These are phyloP conservation scores for Pollachius pollachius DNA, from an alignment of 2,113 vertebrate genomes.

Conservation along the genomic window DNA sequence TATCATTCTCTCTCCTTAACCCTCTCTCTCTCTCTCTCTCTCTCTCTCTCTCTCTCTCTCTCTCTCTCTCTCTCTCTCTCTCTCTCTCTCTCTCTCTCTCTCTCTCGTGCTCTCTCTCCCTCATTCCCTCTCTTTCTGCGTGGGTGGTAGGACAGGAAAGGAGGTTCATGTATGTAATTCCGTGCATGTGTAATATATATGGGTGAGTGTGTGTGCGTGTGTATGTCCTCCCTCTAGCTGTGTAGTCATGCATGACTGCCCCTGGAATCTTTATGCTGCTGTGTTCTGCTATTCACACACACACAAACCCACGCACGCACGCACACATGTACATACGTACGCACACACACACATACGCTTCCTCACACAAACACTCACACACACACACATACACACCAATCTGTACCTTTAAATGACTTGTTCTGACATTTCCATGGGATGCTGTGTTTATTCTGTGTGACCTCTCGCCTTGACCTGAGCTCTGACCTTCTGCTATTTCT, in stretches of 20 bases:
- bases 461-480: not conserved
- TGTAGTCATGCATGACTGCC: slow-evolving; percentile 49
- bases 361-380: slow-evolving; percentile 10
- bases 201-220: slow-evolving; percentile 31
- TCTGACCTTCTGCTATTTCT: no score
- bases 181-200: not conserved
- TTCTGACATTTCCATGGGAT: no score
- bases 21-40: not conserved
- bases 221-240: not conserved
- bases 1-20: not conserved
- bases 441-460: not conserved
- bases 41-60: not conserved
- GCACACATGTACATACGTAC: slow-evolving; percentile 5
- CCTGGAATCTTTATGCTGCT: slow-evolving; percentile 34
- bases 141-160: no score
- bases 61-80: slow-evolving; percentile 7
- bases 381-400: not conserved
- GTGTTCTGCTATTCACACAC: slow-evolving; percentile 33
- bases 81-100: not conserved
- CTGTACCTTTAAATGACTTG: no score
- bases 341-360: slow-evolving; percentile 2
- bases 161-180: not conserved
- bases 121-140: no score
- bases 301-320: slow-evolving; percentile 3
- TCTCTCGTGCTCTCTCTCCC: no score